phyloP scores from a whole-genome alignment of 2,888 invertebrate species.

The Drosophila eohydei region DNA sequence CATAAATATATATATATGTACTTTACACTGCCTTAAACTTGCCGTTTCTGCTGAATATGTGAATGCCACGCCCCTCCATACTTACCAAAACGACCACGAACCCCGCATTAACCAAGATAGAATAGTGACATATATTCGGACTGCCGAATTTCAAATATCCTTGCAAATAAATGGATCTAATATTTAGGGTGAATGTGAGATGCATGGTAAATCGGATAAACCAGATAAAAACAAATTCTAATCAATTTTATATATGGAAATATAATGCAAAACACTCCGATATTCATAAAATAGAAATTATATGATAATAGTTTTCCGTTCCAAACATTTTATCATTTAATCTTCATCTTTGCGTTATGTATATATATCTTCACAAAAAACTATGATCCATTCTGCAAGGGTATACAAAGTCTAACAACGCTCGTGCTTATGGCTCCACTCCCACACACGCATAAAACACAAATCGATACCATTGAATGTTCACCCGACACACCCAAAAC shows the following conservation, averaged over 20 bases:
- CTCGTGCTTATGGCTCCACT: constrained; percentile 51
- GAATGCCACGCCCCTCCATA: constrained; percentile 70
- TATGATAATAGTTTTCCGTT: background rate
- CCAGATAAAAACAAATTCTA: background rate
- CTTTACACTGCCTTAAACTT: constrained; percentile 81
- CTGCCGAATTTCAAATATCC: background rate
- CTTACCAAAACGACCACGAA: constrained; percentile 15
- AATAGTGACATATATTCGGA: background rate
- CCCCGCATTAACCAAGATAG: constrained; percentile 5
- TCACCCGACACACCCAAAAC: constrained; percentile 33
- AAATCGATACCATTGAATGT: constrained; percentile 30
- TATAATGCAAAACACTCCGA: background rate
- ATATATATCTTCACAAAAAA: background rate
- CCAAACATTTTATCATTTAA: no score
- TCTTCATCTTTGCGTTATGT: background rate
- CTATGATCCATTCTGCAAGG: constrained; percentile 8
- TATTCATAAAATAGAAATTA: background rate
- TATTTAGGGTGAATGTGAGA: background rate
- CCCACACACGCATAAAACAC: constrained; percentile 4
- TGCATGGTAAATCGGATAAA: background rate
- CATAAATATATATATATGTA: constrained; percentile 59
- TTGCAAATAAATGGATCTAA: background rate
- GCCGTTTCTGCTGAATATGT: constrained; percentile 81
- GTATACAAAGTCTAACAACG: constrained; percentile 34
- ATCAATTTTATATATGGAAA: background rate